Evolutionary conservation across 2,797 vertebrate genomes (phyloP).

Genomic region (Adelosebastes latens): DNA sequence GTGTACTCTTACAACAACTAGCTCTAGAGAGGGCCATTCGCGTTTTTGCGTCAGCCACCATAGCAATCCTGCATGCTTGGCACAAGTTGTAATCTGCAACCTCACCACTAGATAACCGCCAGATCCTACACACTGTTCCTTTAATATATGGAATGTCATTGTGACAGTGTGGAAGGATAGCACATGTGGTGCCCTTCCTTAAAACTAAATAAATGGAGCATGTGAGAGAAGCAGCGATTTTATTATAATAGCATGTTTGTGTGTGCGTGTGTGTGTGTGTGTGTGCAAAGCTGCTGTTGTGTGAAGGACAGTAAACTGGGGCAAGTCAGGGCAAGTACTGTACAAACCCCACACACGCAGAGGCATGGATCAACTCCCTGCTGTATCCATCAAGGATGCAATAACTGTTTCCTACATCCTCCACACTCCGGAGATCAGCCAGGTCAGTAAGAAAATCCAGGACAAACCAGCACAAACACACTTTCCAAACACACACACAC

Average conservation of each 20-base stretch:
- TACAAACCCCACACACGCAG: slow-evolving; percentile 52
- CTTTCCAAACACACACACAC: slow-evolving; percentile 13
- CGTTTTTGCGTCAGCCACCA: no score
- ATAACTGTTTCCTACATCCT: slow-evolving; percentile 64
- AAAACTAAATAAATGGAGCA: slow-evolving; percentile 16
- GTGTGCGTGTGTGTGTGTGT: slow-evolving; percentile 5
- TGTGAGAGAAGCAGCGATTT: slow-evolving; percentile 5
- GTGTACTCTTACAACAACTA: no score
- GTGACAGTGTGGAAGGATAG: not conserved
- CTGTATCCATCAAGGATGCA: slow-evolving; percentile 73
- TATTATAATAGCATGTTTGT: slow-evolving; percentile 18
- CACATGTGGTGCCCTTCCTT: not conserved
- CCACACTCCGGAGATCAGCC: slow-evolving; percentile 75
- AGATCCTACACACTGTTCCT: not conserved
- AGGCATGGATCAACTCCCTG: slow-evolving; percentile 70
- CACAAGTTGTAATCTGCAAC: no score
- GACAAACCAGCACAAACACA: slow-evolving; percentile 49
- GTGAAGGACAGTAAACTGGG: slow-evolving; percentile 74
- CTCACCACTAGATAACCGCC: no score
- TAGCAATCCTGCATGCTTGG: no score
- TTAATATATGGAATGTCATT: not conserved
- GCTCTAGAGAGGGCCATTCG: no score
- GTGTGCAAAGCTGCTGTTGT: slow-evolving; percentile 9
- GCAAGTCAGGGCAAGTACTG: slow-evolving; percentile 62
- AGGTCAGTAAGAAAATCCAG: slow-evolving; percentile 74